A percentile compares a stretch with the other conserved stretches of the same genome.
These are phyloP conservation scores for Choristoneura rosaceana DNA, from an alignment of 2,888 invertebrate genomes.

Conservation along the genomic window DNA sequence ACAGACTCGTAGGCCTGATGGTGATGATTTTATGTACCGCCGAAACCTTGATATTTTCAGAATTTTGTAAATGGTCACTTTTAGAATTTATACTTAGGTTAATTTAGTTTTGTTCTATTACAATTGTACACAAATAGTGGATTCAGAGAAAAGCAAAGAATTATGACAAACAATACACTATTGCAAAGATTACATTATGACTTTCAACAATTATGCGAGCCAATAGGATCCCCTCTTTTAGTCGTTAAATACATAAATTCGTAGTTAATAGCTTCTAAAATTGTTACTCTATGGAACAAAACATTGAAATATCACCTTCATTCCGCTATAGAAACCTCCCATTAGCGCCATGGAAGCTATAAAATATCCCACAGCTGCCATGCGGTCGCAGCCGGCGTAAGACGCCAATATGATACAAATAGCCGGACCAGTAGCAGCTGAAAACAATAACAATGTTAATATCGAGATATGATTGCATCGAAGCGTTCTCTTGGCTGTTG, in stretches of 20 bases:
- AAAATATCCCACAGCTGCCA: constrained; percentile 85
- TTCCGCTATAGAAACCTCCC: constrained; percentile 89
- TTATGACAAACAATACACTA: too few relatives aligned
- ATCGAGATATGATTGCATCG: background rate
- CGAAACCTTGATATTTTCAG: too few relatives aligned
- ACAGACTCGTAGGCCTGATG: too few relatives aligned
- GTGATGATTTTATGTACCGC: too few relatives aligned
- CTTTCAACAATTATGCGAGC: too few relatives aligned
- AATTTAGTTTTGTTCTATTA: too few relatives aligned
- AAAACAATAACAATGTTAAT: constrained; percentile 16
- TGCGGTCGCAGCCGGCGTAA: constrained; percentile 86
- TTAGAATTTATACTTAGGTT: too few relatives aligned
- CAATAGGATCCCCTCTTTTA: background rate
- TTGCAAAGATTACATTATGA: too few relatives aligned
- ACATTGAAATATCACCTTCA: constrained; percentile 78
- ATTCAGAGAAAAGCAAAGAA: too few relatives aligned
- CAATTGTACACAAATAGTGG: too few relatives aligned
- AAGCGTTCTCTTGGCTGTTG: background rate
- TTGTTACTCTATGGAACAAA: background rate
- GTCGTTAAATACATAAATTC: background rate
- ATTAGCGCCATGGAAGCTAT: constrained; percentile 88
- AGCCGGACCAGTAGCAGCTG: constrained; percentile 88
- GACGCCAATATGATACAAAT: constrained; percentile 87
- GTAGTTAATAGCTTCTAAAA: background rate
- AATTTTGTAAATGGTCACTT: too few relatives aligned